Evolutionary conservation across 2,888 invertebrate genomes (phyloP).

Genomic region (Lepidocyrtoides sp.): DNA sequence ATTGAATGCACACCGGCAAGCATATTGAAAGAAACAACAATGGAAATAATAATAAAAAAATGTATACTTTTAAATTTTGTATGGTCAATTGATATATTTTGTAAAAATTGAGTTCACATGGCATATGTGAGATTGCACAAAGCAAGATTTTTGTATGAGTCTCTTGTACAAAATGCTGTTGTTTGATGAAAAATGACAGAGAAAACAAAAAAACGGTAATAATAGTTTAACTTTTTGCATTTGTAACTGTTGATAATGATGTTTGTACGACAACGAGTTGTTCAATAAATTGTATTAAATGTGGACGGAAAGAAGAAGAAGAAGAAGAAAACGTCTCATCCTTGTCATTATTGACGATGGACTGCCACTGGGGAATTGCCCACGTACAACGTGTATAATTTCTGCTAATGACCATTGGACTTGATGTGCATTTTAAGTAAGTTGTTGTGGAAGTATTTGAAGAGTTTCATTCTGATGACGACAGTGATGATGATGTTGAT

Average conservation of each 20-base stretch:
- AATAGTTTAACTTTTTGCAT: constrained; percentile 44
- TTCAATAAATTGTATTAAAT: constrained; percentile 75
- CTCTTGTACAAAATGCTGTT: constrained; percentile 3
- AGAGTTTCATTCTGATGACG: constrained; percentile 11
- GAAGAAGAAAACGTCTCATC: constrained; percentile 34
- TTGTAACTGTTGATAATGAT: constrained; percentile 51
- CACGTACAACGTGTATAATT: constrained; percentile 65
- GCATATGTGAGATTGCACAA: neutral
- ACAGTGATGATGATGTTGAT: neutral
- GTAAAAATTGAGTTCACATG: constrained; percentile 37
- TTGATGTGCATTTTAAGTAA: constrained; percentile 71
- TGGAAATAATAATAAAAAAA: constrained; percentile 16
- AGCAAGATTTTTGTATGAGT: neutral
- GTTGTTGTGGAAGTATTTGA: constrained; percentile 54
- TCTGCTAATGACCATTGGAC: constrained; percentile 76
- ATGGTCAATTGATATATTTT: neutral
- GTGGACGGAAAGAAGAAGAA: neutral
- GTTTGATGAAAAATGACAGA: constrained; percentile 49
- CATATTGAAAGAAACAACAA: constrained; percentile 35
- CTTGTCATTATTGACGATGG: constrained; percentile 4
- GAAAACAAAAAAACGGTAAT: constrained; percentile 63
- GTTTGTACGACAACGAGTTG: constrained; percentile 40
- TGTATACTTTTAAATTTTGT: too few relatives aligned
- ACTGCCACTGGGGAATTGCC: constrained; percentile 24
- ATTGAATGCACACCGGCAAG: neutral